Percentiles rank a stretch among this genome's conserved stretches.
phyloP scores from a whole-genome alignment of 2,888 invertebrate genomes.

The Leucophora obtusa region DNA sequence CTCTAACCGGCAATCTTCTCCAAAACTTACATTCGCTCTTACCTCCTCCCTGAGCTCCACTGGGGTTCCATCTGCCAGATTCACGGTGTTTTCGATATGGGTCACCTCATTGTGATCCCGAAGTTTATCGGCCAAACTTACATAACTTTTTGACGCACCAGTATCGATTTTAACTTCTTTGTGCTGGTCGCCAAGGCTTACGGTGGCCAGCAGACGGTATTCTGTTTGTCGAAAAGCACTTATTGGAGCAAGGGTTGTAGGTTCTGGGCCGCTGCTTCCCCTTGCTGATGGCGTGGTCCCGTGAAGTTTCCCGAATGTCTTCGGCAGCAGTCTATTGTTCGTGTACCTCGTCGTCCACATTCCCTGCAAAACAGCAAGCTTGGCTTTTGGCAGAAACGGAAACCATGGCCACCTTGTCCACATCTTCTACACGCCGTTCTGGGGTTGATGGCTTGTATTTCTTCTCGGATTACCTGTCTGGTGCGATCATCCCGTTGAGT shows the following conservation, averaged over 20 bases:
- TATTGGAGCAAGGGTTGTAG: conserved; percentile 11
- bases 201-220: not conserved
- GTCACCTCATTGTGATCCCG: not conserved
- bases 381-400: conserved; percentile 10
- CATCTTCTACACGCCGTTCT: too few relatives aligned
- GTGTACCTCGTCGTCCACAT: not conserved
- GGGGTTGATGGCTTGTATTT: too few relatives aligned
- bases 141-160: conserved; percentile 20
- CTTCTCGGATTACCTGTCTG: too few relatives aligned
- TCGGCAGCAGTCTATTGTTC: conserved; percentile 4
- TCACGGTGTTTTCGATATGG: not conserved
- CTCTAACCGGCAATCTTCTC: not conserved
- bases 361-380: too few relatives aligned
- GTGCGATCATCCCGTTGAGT: too few relatives aligned
- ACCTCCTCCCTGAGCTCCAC: too few relatives aligned
- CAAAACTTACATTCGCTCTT: not conserved
- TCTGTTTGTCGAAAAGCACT: too few relatives aligned
- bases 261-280: too few relatives aligned
- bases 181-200: not conserved
- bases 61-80: not conserved
- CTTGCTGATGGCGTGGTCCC: not conserved
- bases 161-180: conserved; percentile 5
- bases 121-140: not conserved
- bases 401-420: too few relatives aligned
- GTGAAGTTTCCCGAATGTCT: conserved; percentile 1